Conservation (phyloP, 1,140 invertebrate species). For the Panulirus ornatus region DNA sequence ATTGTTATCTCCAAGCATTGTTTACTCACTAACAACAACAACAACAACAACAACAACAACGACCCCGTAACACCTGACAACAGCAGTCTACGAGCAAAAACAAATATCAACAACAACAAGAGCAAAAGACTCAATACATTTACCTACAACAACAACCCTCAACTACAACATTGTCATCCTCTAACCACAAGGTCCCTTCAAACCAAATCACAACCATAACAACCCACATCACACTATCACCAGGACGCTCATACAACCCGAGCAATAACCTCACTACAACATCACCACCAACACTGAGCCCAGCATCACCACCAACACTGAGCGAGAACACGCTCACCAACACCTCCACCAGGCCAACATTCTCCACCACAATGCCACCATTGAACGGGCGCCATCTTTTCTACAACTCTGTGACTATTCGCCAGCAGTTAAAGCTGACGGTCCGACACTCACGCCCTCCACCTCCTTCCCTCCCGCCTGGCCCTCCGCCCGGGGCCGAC, state of each 20-base stretch:
- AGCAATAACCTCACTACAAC: not conserved
- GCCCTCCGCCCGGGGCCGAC: not conserved
- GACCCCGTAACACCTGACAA: no score
- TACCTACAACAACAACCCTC: no score
- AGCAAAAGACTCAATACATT: no score
- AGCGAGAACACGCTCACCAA: not conserved
- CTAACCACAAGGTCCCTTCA: no score
- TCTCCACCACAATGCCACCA: constrained; percentile 25
- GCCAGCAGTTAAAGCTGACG: constrained; percentile 47
- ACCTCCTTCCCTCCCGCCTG: not conserved
- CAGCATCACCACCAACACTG: not conserved
- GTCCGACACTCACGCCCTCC: not conserved
- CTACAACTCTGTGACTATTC: constrained; percentile 62
- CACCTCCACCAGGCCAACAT: not conserved
- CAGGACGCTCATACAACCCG: not conserved
- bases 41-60: no score
- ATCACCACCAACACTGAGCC: not conserved
- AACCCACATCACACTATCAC: not conserved
- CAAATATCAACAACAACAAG: no score
- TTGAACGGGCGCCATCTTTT: constrained; percentile 63
- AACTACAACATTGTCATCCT: no score
- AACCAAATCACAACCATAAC: not conserved
- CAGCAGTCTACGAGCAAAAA: no score
- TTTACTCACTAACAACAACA: no score
- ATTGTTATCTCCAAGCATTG: no score